Evolutionary conservation across 1,140 invertebrate species (phyloP).

Genomic region (Macrobrachium nipponense): DNA sequence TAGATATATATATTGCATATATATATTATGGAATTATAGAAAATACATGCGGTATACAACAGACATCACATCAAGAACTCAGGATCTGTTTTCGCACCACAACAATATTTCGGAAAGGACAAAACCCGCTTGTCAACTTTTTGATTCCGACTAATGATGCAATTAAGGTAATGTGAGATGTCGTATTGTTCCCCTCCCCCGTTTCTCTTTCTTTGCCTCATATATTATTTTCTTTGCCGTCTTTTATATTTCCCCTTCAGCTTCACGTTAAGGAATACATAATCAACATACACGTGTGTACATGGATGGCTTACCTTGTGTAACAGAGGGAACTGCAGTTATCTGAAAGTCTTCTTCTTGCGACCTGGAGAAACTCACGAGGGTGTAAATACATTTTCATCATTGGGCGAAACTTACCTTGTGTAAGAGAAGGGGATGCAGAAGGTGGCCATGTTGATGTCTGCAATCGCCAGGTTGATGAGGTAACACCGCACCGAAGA

Average conservation of each 20-base stretch:
- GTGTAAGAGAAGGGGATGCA: constrained; percentile 71
- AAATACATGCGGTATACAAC: background rate
- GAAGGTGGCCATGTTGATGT: constrained; percentile 70
- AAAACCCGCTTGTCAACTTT: background rate
- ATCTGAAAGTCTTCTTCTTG: too few species aligned
- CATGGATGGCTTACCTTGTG: background rate
- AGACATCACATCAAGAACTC: background rate
- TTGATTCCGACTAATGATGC: background rate
- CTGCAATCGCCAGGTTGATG: constrained; percentile 69
- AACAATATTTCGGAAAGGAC: too few species aligned
- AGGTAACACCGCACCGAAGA: constrained; percentile 67
- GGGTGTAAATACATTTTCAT: background rate
- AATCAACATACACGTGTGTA: background rate
- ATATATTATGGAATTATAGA: background rate
- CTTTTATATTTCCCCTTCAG: background rate
- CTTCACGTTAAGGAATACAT: background rate
- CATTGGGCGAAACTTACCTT: constrained; percentile 64
- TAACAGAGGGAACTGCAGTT: too few species aligned
- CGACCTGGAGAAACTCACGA: too few species aligned
- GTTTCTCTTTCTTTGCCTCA: background rate
- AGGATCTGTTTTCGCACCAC: background rate
- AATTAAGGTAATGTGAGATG: too few species aligned
- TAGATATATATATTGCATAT: background rate
- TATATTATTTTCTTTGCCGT: background rate
- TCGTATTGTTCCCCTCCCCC: too few species aligned